Evolutionary conservation across 2,113 vertebrate genomes (phyloP), one percentile per base, ranked within the genome.

Genomic region (Synchiropus splendidus): DNA sequence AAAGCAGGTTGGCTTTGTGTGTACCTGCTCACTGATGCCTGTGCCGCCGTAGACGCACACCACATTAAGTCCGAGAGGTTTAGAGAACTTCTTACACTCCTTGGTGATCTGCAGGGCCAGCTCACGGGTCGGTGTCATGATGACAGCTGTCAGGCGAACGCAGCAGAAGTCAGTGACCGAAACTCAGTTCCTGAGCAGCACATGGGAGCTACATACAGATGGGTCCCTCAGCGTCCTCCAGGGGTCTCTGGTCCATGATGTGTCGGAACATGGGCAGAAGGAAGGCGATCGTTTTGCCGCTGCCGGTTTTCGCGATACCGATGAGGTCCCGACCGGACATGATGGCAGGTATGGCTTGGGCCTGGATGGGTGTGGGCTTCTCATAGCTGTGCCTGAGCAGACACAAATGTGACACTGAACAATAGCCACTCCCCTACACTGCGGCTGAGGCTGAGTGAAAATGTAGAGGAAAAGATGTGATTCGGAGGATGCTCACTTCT

Each of bases 31-130:
- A 48, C 95, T 99, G 82, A 99, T 99, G 49, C 95, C 95, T 3
- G 95, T 99, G 74, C 95, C 95, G 69, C 95, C 95, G 51, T 98
- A 99, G 45, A 99, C 95, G 85, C 95, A 99, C 45, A 99, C 95
- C 78, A 96, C 95, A 55, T 92, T 73, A 64, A 98, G 89, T 0
- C 85, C 89, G 70, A 99, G 88, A 0, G 89, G 81, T 77, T 97
- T 99, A 2, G 95, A 97, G 83, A 98, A 99, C 67, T 98, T 99
- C 87, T 98, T 99, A 31, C 94, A 97, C 74, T 99, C 95, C 76
- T 99, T 99, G 57, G 95, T 96, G 67, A 99, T 99, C 56, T 99
- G 95, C 72, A 99, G 83, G 42, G 95, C 95, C 74, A 99, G 44
- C 78, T 99, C 95, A 31, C 95, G 88, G 41, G 95, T 99, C 1